phyloP scores from a whole-genome alignment of 2,113 vertebrate species.

The Zosterops hypoxanthus region DNA sequence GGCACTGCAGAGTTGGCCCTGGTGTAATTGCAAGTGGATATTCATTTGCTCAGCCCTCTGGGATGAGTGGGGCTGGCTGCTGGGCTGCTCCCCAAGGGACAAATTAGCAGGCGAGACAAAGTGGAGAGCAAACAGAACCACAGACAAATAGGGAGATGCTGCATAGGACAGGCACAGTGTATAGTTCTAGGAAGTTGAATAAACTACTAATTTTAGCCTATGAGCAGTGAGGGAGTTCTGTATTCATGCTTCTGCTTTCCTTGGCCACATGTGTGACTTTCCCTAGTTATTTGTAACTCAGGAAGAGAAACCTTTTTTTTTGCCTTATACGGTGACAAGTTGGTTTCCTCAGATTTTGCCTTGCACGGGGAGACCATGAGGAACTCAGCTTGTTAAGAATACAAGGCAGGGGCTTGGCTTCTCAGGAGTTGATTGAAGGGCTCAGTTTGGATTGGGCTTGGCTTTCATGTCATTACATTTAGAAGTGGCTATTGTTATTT shows the following conservation, averaged over 20 bases:
- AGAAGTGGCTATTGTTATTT: neutral
- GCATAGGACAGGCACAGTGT: neutral
- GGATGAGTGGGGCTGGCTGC: neutral
- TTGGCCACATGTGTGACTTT: neutral
- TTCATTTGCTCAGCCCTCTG: neutral
- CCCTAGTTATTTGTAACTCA: slow-evolving; percentile 23
- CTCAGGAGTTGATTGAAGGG: neutral
- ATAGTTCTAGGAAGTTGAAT: slow-evolving; percentile 39
- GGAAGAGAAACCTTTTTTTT: slow-evolving; percentile 38
- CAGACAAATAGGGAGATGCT: slow-evolving; percentile 22
- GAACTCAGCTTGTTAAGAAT: neutral
- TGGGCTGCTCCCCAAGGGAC: neutral
- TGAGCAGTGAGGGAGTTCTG: neutral
- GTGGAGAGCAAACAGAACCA: neutral
- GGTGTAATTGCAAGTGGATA: neutral
- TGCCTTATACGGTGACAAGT: neutral
- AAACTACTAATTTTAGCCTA: slow-evolving; percentile 54
- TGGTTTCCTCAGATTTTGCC: slow-evolving; percentile 8
- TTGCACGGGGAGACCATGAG: neutral
- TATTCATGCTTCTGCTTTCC: slow-evolving; percentile 18
- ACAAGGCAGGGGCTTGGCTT: neutral
- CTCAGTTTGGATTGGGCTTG: neutral
- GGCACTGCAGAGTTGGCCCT: neutral
- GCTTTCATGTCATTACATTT: neutral
- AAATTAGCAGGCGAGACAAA: neutral